These are phyloP conservation scores for Hyles vespertilio DNA, from an alignment of 1,140 invertebrate species.

Conservation along the genomic window DNA sequence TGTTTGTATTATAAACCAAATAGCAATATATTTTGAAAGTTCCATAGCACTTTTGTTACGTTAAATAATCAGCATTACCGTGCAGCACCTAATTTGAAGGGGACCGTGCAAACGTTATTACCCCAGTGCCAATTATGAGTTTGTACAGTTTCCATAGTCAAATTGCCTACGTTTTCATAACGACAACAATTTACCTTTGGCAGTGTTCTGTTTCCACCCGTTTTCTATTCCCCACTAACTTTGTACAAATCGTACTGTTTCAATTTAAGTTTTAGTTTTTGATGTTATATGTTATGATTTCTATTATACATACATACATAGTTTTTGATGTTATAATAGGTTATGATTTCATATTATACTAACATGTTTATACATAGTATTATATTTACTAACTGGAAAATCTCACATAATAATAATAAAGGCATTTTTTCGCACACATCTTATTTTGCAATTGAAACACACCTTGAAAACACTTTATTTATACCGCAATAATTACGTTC, in stretches of 20 bases:
- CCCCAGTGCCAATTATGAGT: slow-evolving; percentile 36
- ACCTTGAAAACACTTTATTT: no score
- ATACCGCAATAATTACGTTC: no score
- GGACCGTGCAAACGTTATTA: slow-evolving; percentile 26
- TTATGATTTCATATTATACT: no score
- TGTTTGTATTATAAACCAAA: no score
- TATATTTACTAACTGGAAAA: no score
- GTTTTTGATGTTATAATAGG: background rate
- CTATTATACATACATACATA: no score
- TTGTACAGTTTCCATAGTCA: slow-evolving; percentile 34
- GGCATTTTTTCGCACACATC: no score
- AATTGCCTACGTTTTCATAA: slow-evolving; percentile 41
- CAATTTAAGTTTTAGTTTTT: background rate
- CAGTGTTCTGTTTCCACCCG: slow-evolving; percentile 1
- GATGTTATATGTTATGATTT: background rate
- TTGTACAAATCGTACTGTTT: background rate
- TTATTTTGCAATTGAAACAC: no score
- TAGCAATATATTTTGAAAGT: no score
- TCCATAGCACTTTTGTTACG: slow-evolving; percentile 13
- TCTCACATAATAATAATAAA: no score
- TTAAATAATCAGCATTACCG: slow-evolving; percentile 20
- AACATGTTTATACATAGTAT: no score
- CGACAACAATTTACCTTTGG: slow-evolving; percentile 35
- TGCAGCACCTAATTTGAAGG: slow-evolving; percentile 25
- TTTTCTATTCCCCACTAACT: slow-evolving; percentile 3